phyloP scores from a whole-genome alignment of 2,797 vertebrate genomes.

The Champsocephalus gunnari region DNA sequence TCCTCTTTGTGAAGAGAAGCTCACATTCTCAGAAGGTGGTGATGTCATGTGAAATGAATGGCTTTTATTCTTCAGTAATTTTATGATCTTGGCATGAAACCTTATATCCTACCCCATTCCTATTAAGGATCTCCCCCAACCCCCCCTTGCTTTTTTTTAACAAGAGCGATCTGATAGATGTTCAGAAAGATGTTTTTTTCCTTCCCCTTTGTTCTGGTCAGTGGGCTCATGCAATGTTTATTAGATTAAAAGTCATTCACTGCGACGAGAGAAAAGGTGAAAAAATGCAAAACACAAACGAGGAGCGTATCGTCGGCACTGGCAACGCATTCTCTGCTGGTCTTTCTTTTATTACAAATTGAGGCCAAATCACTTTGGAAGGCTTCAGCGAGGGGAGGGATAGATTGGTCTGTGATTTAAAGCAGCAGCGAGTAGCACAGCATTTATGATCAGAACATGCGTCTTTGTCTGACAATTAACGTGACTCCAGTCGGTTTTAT shows the following conservation, averaged over 20 bases:
- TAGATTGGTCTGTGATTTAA: constrained; percentile 81
- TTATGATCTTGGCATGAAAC: constrained; percentile 82
- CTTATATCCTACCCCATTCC: constrained; percentile 74
- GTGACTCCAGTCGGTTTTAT: constrained; percentile 83
- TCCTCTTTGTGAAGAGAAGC: constrained; percentile 72
- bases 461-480: constrained; percentile 83
- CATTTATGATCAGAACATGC: constrained; percentile 84
- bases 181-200: constrained; percentile 73
- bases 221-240: constrained; percentile 81
- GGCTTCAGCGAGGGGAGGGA: constrained; percentile 69
- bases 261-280: constrained; percentile 75
- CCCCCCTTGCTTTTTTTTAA: constrained; percentile 63
- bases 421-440: constrained; percentile 77
- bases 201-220: constrained; percentile 82
- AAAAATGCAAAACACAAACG: constrained; percentile 79
- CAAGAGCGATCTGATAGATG: constrained; percentile 79
- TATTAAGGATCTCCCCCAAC: constrained; percentile 67
- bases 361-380: constrained; percentile 83
- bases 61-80: constrained; percentile 83
- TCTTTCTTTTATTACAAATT: constrained; percentile 83
- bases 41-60: constrained; percentile 84
- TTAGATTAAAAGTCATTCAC: constrained; percentile 85
- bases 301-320: constrained; percentile 61
- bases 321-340: constrained; percentile 61
- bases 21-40: constrained; percentile 79